These are phyloP conservation scores for Ferrisia virgata DNA, from an alignment of 2,888 invertebrate genomes.

Conservation along the genomic window DNA sequence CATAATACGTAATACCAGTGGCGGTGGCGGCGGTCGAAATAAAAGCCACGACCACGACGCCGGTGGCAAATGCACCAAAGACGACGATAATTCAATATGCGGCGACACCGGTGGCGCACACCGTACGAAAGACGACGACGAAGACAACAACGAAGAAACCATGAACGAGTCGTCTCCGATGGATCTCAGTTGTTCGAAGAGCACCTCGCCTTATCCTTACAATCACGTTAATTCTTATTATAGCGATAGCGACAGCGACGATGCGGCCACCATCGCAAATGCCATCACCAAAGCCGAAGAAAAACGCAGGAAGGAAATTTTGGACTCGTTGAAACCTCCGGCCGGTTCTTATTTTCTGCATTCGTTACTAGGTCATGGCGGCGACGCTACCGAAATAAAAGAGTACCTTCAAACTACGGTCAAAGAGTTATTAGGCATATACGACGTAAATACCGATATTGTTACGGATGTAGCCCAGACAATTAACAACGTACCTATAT, in stretches of 20 bases:
- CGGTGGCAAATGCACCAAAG: neutral
- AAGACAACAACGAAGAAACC: conserved; percentile 48
- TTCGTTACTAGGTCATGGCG: conserved; percentile 40
- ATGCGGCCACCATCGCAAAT: conserved; percentile 15
- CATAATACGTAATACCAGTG: conserved; percentile 28
- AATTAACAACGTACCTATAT: conserved; percentile 67
- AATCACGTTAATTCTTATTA: conserved; percentile 50
- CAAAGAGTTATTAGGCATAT: conserved; percentile 73
- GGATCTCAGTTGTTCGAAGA: conserved; percentile 56
- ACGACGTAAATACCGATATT: conserved; percentile 63
- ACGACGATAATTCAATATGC: conserved; percentile 52
- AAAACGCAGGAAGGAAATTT: conserved; percentile 26
- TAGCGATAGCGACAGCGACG: conserved; percentile 49
- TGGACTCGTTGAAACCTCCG: conserved; percentile 20
- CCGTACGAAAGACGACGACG: conserved; percentile 52
- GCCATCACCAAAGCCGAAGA: neutral
- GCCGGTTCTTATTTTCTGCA: neutral
- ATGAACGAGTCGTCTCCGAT: conserved; percentile 57
- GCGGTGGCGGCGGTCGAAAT: conserved; percentile 44
- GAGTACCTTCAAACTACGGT: conserved; percentile 77
- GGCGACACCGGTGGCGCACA: too few species aligned
- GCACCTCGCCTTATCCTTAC: conserved; percentile 50
- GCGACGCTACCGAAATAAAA: conserved; percentile 63
- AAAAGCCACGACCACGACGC: neutral
- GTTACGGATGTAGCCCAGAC: conserved; percentile 64